Conservation (phyloP, 2,888 invertebrate species). For the Gerris lacustris region DNA sequence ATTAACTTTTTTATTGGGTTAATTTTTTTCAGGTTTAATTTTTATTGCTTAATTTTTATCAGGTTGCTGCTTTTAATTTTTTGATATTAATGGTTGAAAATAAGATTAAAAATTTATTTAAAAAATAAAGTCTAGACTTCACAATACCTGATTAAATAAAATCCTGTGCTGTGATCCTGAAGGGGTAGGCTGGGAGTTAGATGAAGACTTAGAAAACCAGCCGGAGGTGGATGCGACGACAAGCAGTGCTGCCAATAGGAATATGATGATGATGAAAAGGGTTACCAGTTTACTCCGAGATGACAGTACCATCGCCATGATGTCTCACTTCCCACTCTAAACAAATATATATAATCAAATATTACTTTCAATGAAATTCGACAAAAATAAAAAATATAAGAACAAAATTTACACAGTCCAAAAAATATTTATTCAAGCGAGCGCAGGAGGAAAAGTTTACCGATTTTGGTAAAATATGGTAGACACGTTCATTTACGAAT, state of each 20-base stretch:
- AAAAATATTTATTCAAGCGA: no score
- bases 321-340: not conserved
- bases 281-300: constrained; percentile 35
- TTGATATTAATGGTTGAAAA: no score
- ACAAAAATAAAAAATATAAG: no score
- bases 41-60: no score
- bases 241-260: constrained; percentile 33
- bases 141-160: not conserved
- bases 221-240: constrained; percentile 40
- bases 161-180: not conserved
- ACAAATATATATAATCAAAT: not conserved
- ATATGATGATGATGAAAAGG: constrained; percentile 31
- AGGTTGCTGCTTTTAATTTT: no score
- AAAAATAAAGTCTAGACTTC: not conserved
- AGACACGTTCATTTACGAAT: no score
- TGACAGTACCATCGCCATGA: constrained; percentile 35
- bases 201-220: constrained; percentile 44
- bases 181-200: constrained; percentile 11
- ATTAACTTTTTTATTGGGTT: no score
- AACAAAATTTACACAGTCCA: no score
- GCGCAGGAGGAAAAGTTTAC: no score
- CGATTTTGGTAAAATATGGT: no score
- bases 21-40: no score
- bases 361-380: no score
- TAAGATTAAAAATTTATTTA: not conserved